A percentile compares a stretch with the other conserved stretches of the same genome.
Conservation (phyloP, 2,113 vertebrate species). For the Agapornis roseicollis region DNA sequence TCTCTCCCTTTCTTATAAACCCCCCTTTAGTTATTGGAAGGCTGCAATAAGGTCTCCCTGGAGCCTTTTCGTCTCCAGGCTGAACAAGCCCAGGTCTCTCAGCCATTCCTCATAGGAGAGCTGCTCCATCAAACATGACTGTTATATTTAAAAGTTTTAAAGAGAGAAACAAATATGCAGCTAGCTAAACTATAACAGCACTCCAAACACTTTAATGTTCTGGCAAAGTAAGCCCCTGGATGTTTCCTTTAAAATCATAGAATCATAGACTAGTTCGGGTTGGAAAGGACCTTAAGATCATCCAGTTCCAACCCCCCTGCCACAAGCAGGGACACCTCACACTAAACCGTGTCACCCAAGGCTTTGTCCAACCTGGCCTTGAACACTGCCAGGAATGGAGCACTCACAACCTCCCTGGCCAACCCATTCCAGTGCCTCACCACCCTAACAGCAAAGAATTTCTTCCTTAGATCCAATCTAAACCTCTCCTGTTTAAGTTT, state of each 20-base stretch:
- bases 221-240: not conserved
- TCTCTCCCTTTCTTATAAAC: not conserved
- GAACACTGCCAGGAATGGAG: too few relatives aligned
- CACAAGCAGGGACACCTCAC: too few relatives aligned
- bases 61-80: not conserved
- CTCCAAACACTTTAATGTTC: rapidly evolving
- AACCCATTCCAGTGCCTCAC: too few relatives aligned
- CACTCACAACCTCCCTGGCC: too few relatives aligned
- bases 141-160: not conserved
- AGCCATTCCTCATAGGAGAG: not conserved
- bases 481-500: too few relatives aligned
- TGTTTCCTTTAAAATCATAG: rapidly evolving
- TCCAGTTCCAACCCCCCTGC: too few relatives aligned
- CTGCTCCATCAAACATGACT: not conserved
- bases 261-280: too few relatives aligned
- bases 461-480: too few relatives aligned
- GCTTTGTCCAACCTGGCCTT: too few relatives aligned
- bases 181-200: rapidly evolving
- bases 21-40: not conserved
- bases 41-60: not conserved
- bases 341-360: too few relatives aligned
- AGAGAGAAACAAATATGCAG: not conserved
- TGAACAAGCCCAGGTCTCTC: not conserved
- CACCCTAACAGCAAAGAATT: too few relatives aligned
- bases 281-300: too few relatives aligned